Conservation (phyloP, 2,797 vertebrate species). For the Lacerta agilis region DNA sequence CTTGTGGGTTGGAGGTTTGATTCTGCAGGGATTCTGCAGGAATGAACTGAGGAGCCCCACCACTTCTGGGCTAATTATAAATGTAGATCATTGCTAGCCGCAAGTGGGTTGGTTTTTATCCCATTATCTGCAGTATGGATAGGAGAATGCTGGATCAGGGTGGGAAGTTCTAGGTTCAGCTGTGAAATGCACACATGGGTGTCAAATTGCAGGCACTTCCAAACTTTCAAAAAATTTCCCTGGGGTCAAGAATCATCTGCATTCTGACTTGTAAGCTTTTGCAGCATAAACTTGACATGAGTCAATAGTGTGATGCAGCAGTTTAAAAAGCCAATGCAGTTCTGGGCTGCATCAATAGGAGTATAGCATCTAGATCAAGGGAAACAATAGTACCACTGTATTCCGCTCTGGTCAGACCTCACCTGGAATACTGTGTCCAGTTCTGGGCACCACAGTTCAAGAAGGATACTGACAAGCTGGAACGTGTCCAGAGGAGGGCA, state of each 20-base stretch:
- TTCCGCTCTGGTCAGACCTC: too few species aligned
- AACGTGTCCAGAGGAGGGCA: too few species aligned
- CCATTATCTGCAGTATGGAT: background rate
- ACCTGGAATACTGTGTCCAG: too few species aligned
- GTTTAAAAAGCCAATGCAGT: too few species aligned
- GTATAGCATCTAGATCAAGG: too few species aligned
- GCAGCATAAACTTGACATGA: background rate
- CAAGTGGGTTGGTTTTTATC: background rate
- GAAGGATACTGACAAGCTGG: too few species aligned
- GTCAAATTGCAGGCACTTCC: background rate
- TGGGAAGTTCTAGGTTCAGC: background rate
- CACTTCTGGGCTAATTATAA: background rate
- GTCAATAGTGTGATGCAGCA: too few species aligned
- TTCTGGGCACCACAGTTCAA: too few species aligned
- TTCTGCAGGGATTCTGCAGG: background rate
- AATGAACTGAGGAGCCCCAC: background rate
- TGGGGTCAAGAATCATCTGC: background rate
- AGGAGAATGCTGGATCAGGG: background rate
- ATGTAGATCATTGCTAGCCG: background rate
- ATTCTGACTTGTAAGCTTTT: background rate
- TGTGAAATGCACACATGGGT: too few species aligned
- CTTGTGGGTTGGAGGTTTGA: background rate
- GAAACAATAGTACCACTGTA: too few species aligned
- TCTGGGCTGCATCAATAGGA: too few species aligned
- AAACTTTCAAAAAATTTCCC: background rate